Base-by-base conservation (phyloP, 2,113 vertebrate genomes). In the Hippocampus barbouri region DNA sequence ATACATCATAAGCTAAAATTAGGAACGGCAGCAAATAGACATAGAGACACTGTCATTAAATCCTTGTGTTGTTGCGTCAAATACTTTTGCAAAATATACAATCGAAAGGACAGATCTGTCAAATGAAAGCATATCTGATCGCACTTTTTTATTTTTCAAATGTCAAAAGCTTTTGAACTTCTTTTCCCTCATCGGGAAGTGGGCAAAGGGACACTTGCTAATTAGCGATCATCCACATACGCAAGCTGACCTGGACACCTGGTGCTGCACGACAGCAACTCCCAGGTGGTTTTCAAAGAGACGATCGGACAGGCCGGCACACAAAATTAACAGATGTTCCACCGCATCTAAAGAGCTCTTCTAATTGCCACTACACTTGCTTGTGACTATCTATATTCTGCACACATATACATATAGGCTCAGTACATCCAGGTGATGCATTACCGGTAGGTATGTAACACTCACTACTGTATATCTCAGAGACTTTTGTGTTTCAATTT, bases 291-390 rank as follows among this genome's bases (percentile, higher is more conserved):
- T 78, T 63, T 69, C 77, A 83, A 66, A 66, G 71, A 81, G 70
- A 78, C 45, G 56, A 77, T 78, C 79, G n/a, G 68, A 69, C 51
- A 23, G 38, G 68, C n/a, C 12, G 74, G 78, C 75, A 87, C 85
- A 86, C 84, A 81, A 20, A 78, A 85, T 80, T 72, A 90, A 83
- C 89, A 89, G 83, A 85, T 89, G 87, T 85, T 85, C 54, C 23
- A 12, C 66, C 71, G 73, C 69, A 69, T 56, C 60, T 51, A 73
- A 82, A 86, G 74, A 69, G 70, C 69, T 57, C 69, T n/a, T 76
- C 73, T 85, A 86, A 84, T 85, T 80, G 78, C 76, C 78, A 78
- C 75, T 85, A 81, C 82, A 89, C 83, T 85, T 86, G 86, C 81
- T 56, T 51, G 79, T 47, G 80, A 27, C 56, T 34, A 15, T 45